These are phyloP conservation scores for Luperina testacea DNA, from an alignment of 2,888 invertebrate genomes.

Conservation along the genomic window DNA sequence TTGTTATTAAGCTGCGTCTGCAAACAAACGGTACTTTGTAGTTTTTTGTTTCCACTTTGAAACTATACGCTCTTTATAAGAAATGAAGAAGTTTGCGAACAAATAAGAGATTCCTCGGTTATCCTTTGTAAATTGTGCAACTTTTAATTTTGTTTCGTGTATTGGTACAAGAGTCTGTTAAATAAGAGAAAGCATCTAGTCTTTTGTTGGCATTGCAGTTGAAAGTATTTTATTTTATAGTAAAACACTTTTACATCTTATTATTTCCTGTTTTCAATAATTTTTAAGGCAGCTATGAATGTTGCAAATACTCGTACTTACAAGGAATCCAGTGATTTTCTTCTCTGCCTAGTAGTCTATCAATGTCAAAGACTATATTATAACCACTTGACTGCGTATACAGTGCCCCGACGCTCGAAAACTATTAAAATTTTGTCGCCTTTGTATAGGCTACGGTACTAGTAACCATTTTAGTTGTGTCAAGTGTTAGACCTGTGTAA, in stretches of 20 bases:
- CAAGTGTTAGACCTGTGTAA: no score
- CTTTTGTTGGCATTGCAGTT: conserved; percentile 13
- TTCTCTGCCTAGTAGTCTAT: background rate
- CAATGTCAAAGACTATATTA: no score
- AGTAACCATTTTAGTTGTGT: no score
- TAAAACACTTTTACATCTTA: background rate
- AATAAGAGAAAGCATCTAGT: conserved; percentile 32
- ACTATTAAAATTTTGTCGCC: no score
- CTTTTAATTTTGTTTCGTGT: conserved; percentile 52
- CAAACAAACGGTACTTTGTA: conserved; percentile 56
- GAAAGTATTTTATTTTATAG: conserved; percentile 4
- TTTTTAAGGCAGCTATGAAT: background rate
- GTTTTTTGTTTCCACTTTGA: conserved; percentile 51
- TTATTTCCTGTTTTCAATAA: background rate
- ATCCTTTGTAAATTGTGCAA: conserved; percentile 54
- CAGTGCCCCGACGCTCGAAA: no score
- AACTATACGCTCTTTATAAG: conserved; percentile 59
- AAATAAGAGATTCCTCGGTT: conserved; percentile 53
- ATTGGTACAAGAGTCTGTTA: conserved; percentile 32
- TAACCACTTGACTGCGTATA: no score
- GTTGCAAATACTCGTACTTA: no score
- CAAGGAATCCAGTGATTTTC: background rate
- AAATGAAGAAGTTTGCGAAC: conserved; percentile 61
- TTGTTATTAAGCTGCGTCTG: conserved; percentile 73
- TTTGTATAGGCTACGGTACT: no score